Conservation (phyloP, 2,888 invertebrate genomes). For the Cybosia mesomella region DNA sequence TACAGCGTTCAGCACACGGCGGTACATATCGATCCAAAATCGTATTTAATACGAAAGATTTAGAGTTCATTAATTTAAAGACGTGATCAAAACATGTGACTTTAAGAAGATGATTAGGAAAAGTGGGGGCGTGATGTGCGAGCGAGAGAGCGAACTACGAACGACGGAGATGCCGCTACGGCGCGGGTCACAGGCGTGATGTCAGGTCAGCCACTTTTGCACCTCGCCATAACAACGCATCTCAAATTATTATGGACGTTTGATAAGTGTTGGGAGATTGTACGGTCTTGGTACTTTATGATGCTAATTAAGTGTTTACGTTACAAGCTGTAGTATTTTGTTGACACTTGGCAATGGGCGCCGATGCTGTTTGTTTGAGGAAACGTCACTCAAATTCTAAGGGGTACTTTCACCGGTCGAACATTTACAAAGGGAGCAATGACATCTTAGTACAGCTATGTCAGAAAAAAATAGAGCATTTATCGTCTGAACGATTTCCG, state of each 20-base stretch:
- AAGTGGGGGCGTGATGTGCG: constrained; percentile 85
- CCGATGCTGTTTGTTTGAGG: constrained; percentile 63
- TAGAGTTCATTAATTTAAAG: constrained; percentile 84
- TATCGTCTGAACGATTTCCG: constrained; percentile 48
- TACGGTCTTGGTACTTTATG: constrained; percentile 83
- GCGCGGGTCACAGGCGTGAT: constrained; percentile 87
- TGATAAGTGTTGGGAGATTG: constrained; percentile 86
- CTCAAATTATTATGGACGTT: constrained; percentile 88
- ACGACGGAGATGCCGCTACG: constrained; percentile 68
- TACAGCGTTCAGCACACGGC: constrained; percentile 58
- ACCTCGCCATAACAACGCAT: constrained; percentile 87
- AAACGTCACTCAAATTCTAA: constrained; percentile 63
- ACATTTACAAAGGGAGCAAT: constrained; percentile 58
- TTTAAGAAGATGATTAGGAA: constrained; percentile 83
- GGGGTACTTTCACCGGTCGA: constrained; percentile 64
- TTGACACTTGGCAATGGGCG: constrained; percentile 64
- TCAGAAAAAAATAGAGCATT: constrained; percentile 50
- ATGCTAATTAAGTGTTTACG: constrained; percentile 85
- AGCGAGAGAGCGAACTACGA: constrained; percentile 68
- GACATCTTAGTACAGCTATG: constrained; percentile 51
- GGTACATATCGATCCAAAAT: constrained; percentile 71
- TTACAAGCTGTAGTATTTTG: constrained; percentile 64
- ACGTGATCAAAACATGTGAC: constrained; percentile 81
- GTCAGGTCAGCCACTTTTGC: constrained; percentile 88
- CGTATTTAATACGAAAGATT: constrained; percentile 77